A percentile compares a stretch with the other conserved stretches of the same genome.
Conservation (phyloP, 2,888 invertebrate species). For the Tenodera sinensis region DNA sequence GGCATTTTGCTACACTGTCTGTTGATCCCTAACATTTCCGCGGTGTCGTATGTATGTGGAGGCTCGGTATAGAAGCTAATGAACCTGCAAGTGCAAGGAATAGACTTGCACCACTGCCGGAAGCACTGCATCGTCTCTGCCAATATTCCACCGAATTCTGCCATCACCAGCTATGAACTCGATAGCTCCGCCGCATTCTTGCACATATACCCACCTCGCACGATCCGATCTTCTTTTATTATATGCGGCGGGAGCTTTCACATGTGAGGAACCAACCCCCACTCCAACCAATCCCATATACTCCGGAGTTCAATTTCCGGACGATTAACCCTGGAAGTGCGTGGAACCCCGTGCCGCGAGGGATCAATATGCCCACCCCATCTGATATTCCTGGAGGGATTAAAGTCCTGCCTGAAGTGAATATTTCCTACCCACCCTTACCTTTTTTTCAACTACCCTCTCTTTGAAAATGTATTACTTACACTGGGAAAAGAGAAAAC, state of each 20-base stretch:
- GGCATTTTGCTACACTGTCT: too few species aligned
- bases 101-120: background rate
- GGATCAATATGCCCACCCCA: slow-evolving; percentile 7
- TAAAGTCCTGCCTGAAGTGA: slow-evolving; percentile 1
- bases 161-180: background rate
- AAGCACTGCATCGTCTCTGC: background rate
- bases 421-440: background rate
- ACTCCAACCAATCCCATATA: slow-evolving; percentile 7
- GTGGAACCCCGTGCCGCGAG: background rate
- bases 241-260: background rate
- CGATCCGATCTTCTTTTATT: background rate
- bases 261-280: background rate
- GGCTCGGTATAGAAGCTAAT: too few species aligned
- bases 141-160: background rate
- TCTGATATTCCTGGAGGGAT: slow-evolving; percentile 4
- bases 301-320: slow-evolving; percentile 28
- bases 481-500: background rate
- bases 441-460: background rate
- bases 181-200: background rate
- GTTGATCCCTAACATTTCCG: too few species aligned
- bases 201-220: background rate
- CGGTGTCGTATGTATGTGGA: too few species aligned
- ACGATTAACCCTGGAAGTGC: slow-evolving; percentile 30
- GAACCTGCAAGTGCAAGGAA: background rate
- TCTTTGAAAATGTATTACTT: background rate